These are phyloP conservation scores for Sebastes diploproa DNA, from an alignment of 2,797 vertebrate species.

Conservation along the genomic window DNA sequence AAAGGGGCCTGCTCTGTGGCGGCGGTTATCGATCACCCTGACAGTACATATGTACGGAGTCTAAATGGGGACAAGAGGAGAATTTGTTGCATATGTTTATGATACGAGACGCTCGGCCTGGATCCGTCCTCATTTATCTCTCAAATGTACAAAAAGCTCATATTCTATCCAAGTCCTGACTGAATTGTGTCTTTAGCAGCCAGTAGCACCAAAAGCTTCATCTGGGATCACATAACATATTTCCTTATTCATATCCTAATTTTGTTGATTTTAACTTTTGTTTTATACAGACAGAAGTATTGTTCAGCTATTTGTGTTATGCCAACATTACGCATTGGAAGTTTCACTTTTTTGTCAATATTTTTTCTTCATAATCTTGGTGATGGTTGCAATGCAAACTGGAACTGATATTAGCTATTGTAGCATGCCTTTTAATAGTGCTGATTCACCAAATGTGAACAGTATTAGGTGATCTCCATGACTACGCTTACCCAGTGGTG, in stretches of 20 bases:
- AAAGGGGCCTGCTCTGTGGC: constrained; percentile 43
- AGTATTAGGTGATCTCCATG: not conserved
- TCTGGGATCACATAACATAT: not conserved
- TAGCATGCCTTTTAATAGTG: not conserved
- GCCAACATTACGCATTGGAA: not conserved
- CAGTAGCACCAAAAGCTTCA: accelerated
- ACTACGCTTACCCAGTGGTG: too few relatives aligned
- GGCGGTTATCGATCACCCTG: constrained; percentile 67
- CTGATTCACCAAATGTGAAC: not conserved
- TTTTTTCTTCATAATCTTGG: not conserved
- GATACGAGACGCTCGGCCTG: not conserved
- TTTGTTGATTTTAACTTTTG: not conserved
- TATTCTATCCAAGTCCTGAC: not conserved
- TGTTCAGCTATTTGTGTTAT: not conserved
- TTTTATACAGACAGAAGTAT: not conserved
- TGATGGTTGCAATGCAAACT: not conserved
- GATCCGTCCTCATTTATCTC: not conserved
- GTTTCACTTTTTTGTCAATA: not conserved
- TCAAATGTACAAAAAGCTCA: not conserved
- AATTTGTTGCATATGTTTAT: constrained; percentile 20
- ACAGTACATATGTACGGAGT: constrained; percentile 40
- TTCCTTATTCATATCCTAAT: not conserved
- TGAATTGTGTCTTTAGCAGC: not conserved
- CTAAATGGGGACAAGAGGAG: constrained; percentile 31
- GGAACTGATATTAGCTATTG: not conserved